These are phyloP conservation scores for Solea solea DNA, from an alignment of 2,113 vertebrate species.

Conservation along the genomic window DNA sequence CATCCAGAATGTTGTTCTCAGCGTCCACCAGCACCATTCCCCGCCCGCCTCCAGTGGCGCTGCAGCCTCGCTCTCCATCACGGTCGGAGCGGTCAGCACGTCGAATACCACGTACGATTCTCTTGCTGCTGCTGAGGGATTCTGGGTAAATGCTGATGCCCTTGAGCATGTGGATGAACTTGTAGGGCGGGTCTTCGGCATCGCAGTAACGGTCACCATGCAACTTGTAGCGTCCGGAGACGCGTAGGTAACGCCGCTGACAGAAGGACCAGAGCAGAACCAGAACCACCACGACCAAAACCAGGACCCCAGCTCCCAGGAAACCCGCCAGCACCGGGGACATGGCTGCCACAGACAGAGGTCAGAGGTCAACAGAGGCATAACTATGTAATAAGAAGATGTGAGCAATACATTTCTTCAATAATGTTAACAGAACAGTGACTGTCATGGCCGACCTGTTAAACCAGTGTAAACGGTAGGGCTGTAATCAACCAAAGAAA, in stretches of 20 bases:
- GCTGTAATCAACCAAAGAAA: too few species aligned
- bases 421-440: not conserved
- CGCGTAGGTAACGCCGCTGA: slow-evolving; percentile 88
- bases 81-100: slow-evolving; percentile 41
- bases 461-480: too few species aligned
- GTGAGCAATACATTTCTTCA: not conserved
- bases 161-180: slow-evolving; percentile 98
- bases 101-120: slow-evolving; percentile 82
- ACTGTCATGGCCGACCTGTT: too few species aligned
- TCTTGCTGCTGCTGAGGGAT: slow-evolving; percentile 91
- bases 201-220: slow-evolving; percentile 78
- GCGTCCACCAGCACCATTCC: slow-evolving; percentile 81
- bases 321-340: slow-evolving; percentile 94
- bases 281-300: slow-evolving; percentile 87
- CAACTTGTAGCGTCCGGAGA: slow-evolving; percentile 84
- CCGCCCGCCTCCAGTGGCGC: slow-evolving; percentile 3
- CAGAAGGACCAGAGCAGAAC: slow-evolving; percentile 96
- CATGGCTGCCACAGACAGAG: slow-evolving; percentile 84
- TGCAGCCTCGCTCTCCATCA: slow-evolving; percentile 27
- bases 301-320: slow-evolving; percentile 91
- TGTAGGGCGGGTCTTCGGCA: slow-evolving; percentile 87
- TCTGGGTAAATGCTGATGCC: slow-evolving; percentile 98
- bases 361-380: not conserved
- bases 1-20: slow-evolving; percentile 83
- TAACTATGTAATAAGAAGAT: not conserved